A percentile compares a stretch with the other conserved stretches of the same genome.
These are phyloP conservation scores for Gopherus flavomarginatus DNA, from an alignment of 2,113 vertebrate genomes.

Conservation along the genomic window DNA sequence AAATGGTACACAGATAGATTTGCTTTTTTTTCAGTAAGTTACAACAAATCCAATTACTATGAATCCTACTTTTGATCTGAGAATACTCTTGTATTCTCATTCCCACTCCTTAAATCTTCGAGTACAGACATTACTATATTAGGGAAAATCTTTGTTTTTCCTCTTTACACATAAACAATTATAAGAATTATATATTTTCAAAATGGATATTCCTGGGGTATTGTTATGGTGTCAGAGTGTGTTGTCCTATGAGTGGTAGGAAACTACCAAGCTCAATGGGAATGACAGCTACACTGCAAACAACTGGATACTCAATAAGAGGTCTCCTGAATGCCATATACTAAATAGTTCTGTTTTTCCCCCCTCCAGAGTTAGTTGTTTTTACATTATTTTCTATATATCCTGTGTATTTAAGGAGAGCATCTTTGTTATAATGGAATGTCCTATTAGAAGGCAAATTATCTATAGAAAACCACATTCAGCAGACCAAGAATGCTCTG, in stretches of 20 bases:
- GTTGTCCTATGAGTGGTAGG: background rate
- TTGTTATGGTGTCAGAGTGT: background rate
- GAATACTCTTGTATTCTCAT: background rate
- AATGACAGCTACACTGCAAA: background rate
- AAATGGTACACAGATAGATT: background rate
- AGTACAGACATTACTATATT: background rate
- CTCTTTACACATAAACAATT: background rate
- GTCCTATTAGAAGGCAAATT: constrained; percentile 34
- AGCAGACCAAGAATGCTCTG: constrained; percentile 11
- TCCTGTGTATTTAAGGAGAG: background rate
- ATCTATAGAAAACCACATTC: constrained; percentile 32
- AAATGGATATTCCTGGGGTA: background rate
- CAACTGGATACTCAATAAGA: background rate
- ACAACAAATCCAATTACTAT: constrained; percentile 3
- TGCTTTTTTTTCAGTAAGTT: constrained; percentile 31
- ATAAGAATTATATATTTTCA: background rate
- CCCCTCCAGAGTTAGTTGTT: background rate
- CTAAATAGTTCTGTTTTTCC: background rate
- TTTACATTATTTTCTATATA: background rate
- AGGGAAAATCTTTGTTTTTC: background rate
- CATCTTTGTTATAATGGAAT: background rate
- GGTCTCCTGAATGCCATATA: background rate
- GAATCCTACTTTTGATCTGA: constrained; percentile 14
- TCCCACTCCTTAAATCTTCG: background rate
- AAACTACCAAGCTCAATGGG: background rate